Percentiles rank a stretch among this genome's conserved stretches.
phyloP scores from a whole-genome alignment of 2,797 vertebrate genomes.

The Xenentodon cancila region DNA sequence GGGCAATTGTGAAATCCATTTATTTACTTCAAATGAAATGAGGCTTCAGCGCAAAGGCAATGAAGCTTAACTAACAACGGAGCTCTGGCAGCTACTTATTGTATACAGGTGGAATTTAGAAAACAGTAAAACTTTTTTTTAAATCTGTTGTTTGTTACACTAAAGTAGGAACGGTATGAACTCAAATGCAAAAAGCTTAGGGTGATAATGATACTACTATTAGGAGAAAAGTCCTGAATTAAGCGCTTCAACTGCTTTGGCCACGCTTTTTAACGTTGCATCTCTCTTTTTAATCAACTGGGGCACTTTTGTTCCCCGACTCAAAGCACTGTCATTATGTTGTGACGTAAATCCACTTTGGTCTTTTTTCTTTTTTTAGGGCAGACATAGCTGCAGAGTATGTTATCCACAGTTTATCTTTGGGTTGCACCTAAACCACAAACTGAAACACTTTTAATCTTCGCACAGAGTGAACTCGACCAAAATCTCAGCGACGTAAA shows the following conservation, averaged over 20 bases:
- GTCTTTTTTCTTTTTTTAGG: no score
- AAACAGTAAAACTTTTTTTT: neutral
- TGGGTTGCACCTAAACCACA: no score
- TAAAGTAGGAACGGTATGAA: slow-evolving; percentile 14
- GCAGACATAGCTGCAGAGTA: no score
- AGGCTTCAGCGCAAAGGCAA: slow-evolving; percentile 52
- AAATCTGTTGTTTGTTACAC: slow-evolving; percentile 30
- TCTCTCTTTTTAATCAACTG: slow-evolving; percentile 13
- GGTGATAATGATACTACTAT: slow-evolving; percentile 8
- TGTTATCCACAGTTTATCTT: no score
- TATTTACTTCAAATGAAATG: slow-evolving; percentile 35
- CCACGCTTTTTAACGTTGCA: slow-evolving; percentile 4
- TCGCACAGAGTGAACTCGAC: no score
- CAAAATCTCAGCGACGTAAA: no score
- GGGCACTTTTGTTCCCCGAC: slow-evolving; percentile 10
- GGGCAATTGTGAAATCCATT: slow-evolving; percentile 30
- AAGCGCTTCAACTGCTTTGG: slow-evolving; percentile 6
- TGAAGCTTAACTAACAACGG: slow-evolving; percentile 30
- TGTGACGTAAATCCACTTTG: neutral
- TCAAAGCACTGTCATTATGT: slow-evolving; percentile 11
- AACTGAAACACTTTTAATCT: no score
- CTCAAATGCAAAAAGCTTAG: slow-evolving; percentile 17
- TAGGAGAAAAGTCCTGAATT: slow-evolving; percentile 12
- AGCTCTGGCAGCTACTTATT: slow-evolving; percentile 27
- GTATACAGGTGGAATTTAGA: slow-evolving; percentile 19